Conservation (phyloP, 2,797 vertebrate genomes). For the Hyperoplus lanceolatus region DNA sequence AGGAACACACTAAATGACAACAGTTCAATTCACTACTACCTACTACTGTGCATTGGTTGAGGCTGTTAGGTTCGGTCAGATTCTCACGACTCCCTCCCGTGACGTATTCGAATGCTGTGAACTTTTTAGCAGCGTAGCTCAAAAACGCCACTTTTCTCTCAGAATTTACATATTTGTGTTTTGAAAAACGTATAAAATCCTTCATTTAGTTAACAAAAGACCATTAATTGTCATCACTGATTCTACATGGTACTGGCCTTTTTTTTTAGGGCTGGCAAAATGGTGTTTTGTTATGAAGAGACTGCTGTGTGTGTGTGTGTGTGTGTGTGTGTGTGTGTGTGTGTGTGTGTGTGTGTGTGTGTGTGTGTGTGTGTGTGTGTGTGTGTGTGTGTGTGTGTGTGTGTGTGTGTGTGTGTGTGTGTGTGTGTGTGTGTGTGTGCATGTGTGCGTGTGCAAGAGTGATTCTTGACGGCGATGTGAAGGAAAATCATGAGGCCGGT, state of each 20-base stretch:
- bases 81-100: too few relatives aligned
- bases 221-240: conserved; percentile 1
- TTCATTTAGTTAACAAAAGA: background rate
- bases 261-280: conserved; percentile 3
- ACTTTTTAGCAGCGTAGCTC: too few relatives aligned
- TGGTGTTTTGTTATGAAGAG: conserved; percentile 4
- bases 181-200: too few relatives aligned
- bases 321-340: background rate
- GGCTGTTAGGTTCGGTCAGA: too few relatives aligned
- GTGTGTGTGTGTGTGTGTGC: background rate
- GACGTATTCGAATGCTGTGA: too few relatives aligned
- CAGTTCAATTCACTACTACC: too few relatives aligned
- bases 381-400: background rate
- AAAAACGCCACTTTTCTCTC: too few relatives aligned
- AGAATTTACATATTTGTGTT: too few relatives aligned
- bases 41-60: too few relatives aligned
- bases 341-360: conserved; percentile 3
- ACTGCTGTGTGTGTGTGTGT: background rate
- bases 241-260: conserved; percentile 3
- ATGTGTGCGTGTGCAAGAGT: background rate
- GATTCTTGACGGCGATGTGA: conserved; percentile 45
- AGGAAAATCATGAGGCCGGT: conserved; percentile 55
- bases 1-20: too few relatives aligned
- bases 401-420: background rate
- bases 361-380: background rate